Evolutionary conservation across 2,113 vertebrate species (phyloP), one percentile per base, ranked within the genome.

Genomic region (Chlorodrepanis virens): DNA sequence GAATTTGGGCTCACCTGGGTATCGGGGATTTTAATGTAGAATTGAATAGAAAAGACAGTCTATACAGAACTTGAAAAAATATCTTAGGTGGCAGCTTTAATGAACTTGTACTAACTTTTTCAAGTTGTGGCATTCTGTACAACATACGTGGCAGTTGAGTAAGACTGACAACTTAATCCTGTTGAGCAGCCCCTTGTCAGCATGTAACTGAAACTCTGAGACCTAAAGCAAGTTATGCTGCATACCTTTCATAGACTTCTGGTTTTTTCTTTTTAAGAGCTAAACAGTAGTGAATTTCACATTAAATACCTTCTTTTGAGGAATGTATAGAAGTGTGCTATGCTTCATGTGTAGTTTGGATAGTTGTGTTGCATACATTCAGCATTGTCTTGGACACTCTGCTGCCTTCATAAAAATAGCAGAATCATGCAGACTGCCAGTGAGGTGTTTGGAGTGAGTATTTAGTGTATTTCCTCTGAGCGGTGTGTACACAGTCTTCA

Each of bases 81-180:
- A 3, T 59, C 33, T 31, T 76, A 6, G 15, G 13, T 83, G 49
- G 5, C 37, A 85, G 17, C 45, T 87, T 56, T 18, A 84, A 10
- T 61, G 15, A 82, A n/a, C 13, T 63, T 33, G 35, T 28, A 70
- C 35, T 7, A 47, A 8, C 20, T 65, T 70, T 47, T 49, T 74
- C 23, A 78, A 37, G 31, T 50, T 75, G 25, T 60, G 29, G 13
- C 3, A 0, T 71, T 81, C 47, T 91, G 61, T 60, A 18, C 29
- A 35, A 15, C 4, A 0, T 1, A 45, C 2, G 1, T 68, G 57
- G 22, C 28, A 16, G 39, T 21, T 57, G 37, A 63, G 15, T 40
- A 50, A 40, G 50, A n/a, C 14, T 44, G 69, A 25, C 17, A 27
- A 3, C 50, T 72, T 50, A n/a, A 61, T 79, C 28, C 28, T 50